These are phyloP conservation scores for Trissolcus japonicus DNA, from an alignment of 2,888 invertebrate genomes.

Conservation along the genomic window DNA sequence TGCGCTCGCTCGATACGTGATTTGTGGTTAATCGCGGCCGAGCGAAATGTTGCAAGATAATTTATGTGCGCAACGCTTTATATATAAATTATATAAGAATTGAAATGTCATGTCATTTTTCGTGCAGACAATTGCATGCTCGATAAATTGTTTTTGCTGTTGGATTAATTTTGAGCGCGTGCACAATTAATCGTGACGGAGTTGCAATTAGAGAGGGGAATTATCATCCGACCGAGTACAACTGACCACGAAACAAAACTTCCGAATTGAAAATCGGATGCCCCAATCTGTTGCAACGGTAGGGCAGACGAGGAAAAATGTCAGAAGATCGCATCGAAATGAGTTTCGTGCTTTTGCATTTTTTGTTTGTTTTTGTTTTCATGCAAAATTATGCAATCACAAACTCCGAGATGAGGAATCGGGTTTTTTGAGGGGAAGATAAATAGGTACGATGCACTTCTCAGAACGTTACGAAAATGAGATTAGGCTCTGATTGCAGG, in stretches of 20 bases:
- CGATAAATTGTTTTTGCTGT: slow-evolving; percentile 24
- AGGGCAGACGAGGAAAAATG: background rate
- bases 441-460: slow-evolving; percentile 34
- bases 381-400: slow-evolving; percentile 17
- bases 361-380: background rate
- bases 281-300: background rate
- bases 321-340: background rate
- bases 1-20: slow-evolving; percentile 47
- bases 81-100: slow-evolving; percentile 55
- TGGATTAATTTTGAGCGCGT: slow-evolving; percentile 4
- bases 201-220: background rate
- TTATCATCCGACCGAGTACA: too few species aligned
- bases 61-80: slow-evolving; percentile 38
- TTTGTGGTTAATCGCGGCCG: slow-evolving; percentile 44
- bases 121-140: background rate
- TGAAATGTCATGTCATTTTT: slow-evolving; percentile 45
- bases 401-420: slow-evolving; percentile 17
- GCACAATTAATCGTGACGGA: background rate
- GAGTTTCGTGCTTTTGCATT: too few species aligned
- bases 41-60: slow-evolving; percentile 51
- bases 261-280: background rate
- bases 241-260: too few species aligned
- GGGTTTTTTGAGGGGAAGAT: slow-evolving; percentile 24
- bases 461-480: slow-evolving; percentile 36
- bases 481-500: slow-evolving; percentile 21